Evolutionary conservation across 2,888 invertebrate genomes (phyloP).

Genomic region (Bombylius major): DNA sequence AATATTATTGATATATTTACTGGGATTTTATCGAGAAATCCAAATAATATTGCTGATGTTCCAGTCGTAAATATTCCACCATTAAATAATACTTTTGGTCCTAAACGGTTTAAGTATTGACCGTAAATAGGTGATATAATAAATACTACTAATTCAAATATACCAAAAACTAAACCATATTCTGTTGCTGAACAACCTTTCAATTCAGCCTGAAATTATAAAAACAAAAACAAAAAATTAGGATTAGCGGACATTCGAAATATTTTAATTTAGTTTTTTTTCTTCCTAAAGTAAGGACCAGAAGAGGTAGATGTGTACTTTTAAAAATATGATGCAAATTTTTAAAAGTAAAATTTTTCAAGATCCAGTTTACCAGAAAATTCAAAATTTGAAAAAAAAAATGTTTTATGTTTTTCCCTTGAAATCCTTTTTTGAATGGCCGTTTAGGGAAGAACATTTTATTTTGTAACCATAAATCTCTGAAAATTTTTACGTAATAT

Average conservation of each 20-base stretch:
- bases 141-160: conserved; percentile 74
- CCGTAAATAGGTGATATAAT: conserved; percentile 73
- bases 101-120: conserved; percentile 60
- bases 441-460: too few relatives aligned
- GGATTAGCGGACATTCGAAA: background rate
- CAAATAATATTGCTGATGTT: conserved; percentile 69
- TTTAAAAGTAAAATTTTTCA: too few relatives aligned
- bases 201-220: conserved; percentile 45
- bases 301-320: too few relatives aligned
- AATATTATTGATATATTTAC: conserved; percentile 7
- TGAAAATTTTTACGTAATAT: too few relatives aligned
- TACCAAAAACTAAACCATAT: conserved; percentile 76
- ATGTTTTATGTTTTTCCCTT: too few relatives aligned
- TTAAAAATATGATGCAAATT: too few relatives aligned
- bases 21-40: conserved; percentile 27
- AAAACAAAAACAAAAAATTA: background rate
- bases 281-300: too few relatives aligned
- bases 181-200: conserved; percentile 71
- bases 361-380: too few relatives aligned
- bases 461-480: too few relatives aligned
- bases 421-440: too few relatives aligned
- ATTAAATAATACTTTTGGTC: conserved; percentile 69
- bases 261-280: background rate
- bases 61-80: conserved; percentile 73
- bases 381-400: too few relatives aligned